Percentiles rank a stretch among this genome's conserved stretches.
phyloP scores from a whole-genome alignment of 2,113 vertebrate species.

The Erythrocercus mccallii region DNA sequence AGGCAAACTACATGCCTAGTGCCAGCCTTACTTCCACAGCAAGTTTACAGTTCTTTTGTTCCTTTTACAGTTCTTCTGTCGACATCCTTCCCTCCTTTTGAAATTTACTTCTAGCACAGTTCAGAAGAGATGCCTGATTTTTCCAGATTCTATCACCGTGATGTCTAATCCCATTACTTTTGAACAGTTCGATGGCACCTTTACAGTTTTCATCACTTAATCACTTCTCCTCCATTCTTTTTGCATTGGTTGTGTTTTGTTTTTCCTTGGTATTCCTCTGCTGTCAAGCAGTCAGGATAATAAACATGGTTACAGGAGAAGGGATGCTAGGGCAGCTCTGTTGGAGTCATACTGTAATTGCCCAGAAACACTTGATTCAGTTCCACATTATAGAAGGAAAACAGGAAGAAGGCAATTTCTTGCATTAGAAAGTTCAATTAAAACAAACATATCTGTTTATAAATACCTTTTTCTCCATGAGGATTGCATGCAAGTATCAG shows the following conservation, averaged over 20 bases:
- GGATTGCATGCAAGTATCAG: neutral
- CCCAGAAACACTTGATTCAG: neutral
- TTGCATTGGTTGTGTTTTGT: neutral
- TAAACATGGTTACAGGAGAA: neutral
- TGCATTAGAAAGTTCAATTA: neutral
- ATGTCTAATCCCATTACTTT: neutral
- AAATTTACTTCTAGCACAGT: neutral
- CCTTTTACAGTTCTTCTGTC: neutral
- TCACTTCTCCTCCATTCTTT: neutral
- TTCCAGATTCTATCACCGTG: neutral
- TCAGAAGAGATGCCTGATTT: neutral
- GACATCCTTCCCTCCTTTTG: neutral
- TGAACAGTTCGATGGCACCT: neutral
- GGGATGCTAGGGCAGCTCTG: neutral
- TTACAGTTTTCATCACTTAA: neutral
- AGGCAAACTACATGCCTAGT: neutral
- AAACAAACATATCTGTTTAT: neutral
- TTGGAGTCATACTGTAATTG: neutral
- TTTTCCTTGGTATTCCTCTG: neutral
- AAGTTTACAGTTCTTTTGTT: neutral
- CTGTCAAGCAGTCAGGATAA: neutral
- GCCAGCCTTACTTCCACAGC: neutral
- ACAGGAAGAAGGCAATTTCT: neutral
- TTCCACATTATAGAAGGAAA: neutral
- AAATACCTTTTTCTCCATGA: neutral